Conservation (phyloP, 2,797 vertebrate species). For the Anomalospiza imberbis region DNA sequence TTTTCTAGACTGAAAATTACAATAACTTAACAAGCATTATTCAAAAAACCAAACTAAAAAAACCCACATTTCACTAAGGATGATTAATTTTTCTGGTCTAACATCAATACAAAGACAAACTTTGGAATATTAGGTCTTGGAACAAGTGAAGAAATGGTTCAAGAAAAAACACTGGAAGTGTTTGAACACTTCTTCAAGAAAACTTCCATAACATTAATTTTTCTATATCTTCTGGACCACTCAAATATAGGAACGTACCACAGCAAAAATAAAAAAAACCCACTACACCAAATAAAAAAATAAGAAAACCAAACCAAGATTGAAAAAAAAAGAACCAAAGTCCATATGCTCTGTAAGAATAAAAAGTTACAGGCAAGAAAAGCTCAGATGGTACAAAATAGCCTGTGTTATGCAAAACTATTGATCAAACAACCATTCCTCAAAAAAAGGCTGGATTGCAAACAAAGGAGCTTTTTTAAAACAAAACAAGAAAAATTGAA, state of each 20-base stretch:
- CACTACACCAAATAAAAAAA: background rate
- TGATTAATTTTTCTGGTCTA: background rate
- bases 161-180: background rate
- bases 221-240: background rate
- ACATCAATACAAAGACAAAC: background rate
- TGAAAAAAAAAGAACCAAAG: background rate
- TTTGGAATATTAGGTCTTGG: background rate
- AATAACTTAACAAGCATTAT: background rate
- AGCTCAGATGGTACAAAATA: background rate
- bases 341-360: background rate
- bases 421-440: background rate
- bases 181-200: background rate
- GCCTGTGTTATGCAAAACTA: background rate
- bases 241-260: background rate
- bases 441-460: background rate
- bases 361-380: background rate
- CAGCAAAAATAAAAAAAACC: background rate
- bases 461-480: background rate
- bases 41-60: background rate
- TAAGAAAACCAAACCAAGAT: background rate
- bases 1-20: background rate
- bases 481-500: background rate
- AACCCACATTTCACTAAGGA: background rate
- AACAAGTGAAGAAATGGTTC: background rate
- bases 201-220: background rate